Evolutionary conservation across 2,888 invertebrate species (phyloP), one percentile per base, ranked within the genome.

Genomic region (Deilephila porcellus): DNA sequence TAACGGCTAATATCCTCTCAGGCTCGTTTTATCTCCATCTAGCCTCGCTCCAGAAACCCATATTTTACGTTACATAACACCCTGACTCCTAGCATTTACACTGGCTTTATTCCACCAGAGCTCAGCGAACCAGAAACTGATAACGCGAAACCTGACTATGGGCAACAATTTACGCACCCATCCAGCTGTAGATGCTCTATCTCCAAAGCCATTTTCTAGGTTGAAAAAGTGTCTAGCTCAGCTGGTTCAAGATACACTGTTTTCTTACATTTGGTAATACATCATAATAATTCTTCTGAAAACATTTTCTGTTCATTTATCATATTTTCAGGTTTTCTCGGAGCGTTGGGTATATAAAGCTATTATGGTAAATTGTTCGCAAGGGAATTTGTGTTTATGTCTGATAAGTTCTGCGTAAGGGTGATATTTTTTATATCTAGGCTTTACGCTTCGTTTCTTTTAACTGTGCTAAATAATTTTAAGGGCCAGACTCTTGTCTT

Each of bases 111-210:
- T 71, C 67, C 53, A 53, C 74, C 67, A 56, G 56, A 56, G 74
- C 67, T 72, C 78, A 71, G 59, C 76, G 75, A 77, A 71, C 75
- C 72, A 76, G 78, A 78, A 78, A 76, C 77, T 72, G 78, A 78
- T 78, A 78, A 75, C 75, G 45, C 62, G 32, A n/a, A 17, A 62
- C 6, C 63, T 19, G 34, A 52, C 67, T n/a, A 25, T 52, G 52
- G 6, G 37, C n/a, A 56, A 56, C 34, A n/a, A 37, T 52, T 52
- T 52, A 52, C 14, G 45, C 67, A 25, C 67, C 20, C 37, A 20
- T n/a, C 64, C 45, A 45, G 37, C 20, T 0, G 37, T 56, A 56
- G 64, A 34, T 37, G 64, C 56, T 34, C 20, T 53, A 67, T 29
- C 59, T 52, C 25, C 20, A 52, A 52, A 52, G 14, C 17, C 45